A percentile compares a stretch with the other conserved stretches of the same genome.
Conservation (phyloP, 2,888 invertebrate genomes). For the Notodonta ziczac region DNA sequence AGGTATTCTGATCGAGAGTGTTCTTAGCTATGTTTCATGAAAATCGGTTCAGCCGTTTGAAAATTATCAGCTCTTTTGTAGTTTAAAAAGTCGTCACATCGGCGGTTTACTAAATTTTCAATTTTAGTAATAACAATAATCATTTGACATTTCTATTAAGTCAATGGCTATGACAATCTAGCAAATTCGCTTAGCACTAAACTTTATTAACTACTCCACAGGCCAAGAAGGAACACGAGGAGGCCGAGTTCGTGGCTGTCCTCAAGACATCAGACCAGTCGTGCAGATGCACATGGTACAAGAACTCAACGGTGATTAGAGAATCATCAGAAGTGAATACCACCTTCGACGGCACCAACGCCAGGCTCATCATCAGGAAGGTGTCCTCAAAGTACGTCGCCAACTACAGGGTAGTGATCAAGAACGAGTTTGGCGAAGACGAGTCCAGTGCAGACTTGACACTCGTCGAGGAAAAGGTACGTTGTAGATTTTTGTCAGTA, state of each 20-base stretch:
- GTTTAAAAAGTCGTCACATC: no score
- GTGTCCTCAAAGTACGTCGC: constrained; percentile 92
- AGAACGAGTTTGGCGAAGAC: constrained; percentile 96
- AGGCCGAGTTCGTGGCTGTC: constrained; percentile 90
- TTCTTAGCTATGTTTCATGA: no score
- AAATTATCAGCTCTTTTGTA: no score
- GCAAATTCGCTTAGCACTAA: no score
- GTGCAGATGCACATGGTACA: constrained; percentile 93
- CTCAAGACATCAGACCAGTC: constrained; percentile 91
- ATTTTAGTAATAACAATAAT: no score
- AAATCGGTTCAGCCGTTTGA: no score
- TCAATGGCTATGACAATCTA: no score
- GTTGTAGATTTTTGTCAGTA: background rate
- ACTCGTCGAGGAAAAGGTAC: constrained; percentile 86
- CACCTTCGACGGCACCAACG: constrained; percentile 92
- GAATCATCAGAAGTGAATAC: constrained; percentile 91
- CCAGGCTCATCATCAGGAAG: constrained; percentile 90
- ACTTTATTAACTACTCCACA: constrained; percentile 36
- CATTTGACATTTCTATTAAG: no score
- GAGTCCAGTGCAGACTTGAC: constrained; percentile 94
- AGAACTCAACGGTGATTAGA: constrained; percentile 90
- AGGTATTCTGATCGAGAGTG: no score
- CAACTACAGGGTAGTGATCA: constrained; percentile 93
- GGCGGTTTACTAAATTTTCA: no score
- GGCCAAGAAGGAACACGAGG: constrained; percentile 85